These are phyloP conservation scores for Chaitophorus viminalis DNA, from an alignment of 2,888 invertebrate genomes.

Conservation along the genomic window DNA sequence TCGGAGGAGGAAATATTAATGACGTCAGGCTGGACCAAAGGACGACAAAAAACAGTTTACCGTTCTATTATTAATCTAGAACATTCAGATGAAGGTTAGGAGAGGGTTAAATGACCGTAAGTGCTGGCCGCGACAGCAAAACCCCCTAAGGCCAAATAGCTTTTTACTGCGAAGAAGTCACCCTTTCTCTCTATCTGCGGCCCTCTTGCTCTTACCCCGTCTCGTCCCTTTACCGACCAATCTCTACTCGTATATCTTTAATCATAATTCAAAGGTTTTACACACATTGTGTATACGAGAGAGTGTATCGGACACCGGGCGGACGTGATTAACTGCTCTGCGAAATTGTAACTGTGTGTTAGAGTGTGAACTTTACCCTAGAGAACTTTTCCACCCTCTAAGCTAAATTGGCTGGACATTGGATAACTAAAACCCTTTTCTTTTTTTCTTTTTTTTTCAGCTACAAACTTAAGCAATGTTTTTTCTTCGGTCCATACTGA, in stretches of 20 bases:
- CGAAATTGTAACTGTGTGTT: constrained; percentile 56
- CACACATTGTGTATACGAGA: constrained; percentile 48
- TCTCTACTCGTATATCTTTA: constrained; percentile 55
- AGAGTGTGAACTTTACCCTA: constrained; percentile 58
- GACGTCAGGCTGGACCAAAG: constrained; percentile 58
- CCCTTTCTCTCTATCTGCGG: constrained; percentile 50
- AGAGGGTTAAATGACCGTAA: constrained; percentile 62
- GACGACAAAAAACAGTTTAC: constrained; percentile 61
- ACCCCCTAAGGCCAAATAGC: constrained; percentile 59
- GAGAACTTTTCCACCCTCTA: constrained; percentile 30
- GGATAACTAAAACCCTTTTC: constrained; percentile 51
- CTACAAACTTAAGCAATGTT: neutral
- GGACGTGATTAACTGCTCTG: constrained; percentile 60
- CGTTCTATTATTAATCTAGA: constrained; percentile 62
- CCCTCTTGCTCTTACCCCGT: constrained; percentile 9
- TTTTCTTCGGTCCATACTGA: neutral
- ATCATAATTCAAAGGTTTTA: constrained; percentile 62
- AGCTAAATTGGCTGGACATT: constrained; percentile 58
- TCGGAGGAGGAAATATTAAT: constrained; percentile 55
- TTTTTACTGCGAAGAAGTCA: constrained; percentile 61
- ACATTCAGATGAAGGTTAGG: constrained; percentile 59
- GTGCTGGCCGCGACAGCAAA: constrained; percentile 61
- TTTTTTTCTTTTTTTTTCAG: neutral
- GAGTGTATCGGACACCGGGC: constrained; percentile 60
- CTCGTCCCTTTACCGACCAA: neutral